Percentiles rank a stretch among this genome's conserved stretches.
Evolutionary conservation across 2,888 invertebrate genomes (phyloP).

Genomic region (Cantharis rufa): DNA sequence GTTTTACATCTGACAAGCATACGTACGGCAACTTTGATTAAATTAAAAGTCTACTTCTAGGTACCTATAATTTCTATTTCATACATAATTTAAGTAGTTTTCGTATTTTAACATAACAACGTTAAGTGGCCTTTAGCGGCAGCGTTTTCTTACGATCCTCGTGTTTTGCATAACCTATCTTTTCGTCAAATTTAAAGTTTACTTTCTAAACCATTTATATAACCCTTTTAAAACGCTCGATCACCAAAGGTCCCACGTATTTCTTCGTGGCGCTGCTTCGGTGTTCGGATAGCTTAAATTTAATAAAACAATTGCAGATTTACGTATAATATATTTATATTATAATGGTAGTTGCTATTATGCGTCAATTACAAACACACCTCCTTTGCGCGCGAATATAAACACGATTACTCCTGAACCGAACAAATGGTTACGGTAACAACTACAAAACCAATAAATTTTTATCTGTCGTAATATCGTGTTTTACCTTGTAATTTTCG

Average conservation of each 20-base stretch:
- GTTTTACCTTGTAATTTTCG: slow-evolving; percentile 43
- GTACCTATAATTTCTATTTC: neutral
- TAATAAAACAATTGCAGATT: too few relatives aligned
- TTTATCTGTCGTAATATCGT: slow-evolving; percentile 33
- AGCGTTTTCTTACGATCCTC: neutral
- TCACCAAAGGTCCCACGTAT: neutral
- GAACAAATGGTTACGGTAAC: slow-evolving; percentile 5
- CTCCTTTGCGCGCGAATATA: neutral
- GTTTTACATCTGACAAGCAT: neutral
- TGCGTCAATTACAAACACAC: neutral
- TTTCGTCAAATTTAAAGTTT: neutral
- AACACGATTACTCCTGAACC: neutral
- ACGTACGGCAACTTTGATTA: neutral
- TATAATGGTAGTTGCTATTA: neutral
- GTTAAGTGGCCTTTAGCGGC: neutral
- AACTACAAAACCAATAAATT: slow-evolving; percentile 31
- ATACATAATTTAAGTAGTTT: neutral
- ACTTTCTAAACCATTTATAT: neutral
- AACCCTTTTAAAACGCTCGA: neutral
- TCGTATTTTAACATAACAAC: neutral
- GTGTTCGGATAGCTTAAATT: too few relatives aligned
- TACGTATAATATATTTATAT: too few relatives aligned
- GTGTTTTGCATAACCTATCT: neutral
- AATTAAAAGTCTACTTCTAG: neutral
- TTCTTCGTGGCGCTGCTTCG: neutral